Evolutionary conservation across 2,113 vertebrate genomes (phyloP).

Genomic region (Rhabdomys dilectus): DNA sequence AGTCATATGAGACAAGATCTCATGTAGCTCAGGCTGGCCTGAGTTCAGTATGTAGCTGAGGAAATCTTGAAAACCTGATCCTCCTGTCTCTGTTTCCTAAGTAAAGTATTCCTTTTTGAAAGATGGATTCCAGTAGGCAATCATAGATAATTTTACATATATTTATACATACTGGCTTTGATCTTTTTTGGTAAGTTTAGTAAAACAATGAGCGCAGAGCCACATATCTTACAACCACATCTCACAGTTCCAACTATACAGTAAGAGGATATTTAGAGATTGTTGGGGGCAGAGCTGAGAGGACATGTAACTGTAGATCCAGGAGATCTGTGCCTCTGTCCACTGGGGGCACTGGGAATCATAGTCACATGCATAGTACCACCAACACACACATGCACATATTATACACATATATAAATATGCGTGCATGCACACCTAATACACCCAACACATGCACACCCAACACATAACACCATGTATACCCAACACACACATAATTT

Average conservation of each 20-base stretch:
- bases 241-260: slow-evolving; percentile 41
- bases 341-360: not conserved
- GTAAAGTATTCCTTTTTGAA: slow-evolving; percentile 23
- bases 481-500: not conserved
- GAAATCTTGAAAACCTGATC: not conserved
- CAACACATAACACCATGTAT: too few species aligned
- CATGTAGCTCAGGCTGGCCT: not conserved
- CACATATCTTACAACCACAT: slow-evolving; percentile 30
- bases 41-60: not conserved
- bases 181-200: slow-evolving; percentile 36
- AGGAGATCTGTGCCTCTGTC: not conserved
- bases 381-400: not conserved
- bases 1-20: not conserved
- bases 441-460: too few species aligned
- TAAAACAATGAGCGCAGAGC: not conserved
- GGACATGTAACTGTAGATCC: not conserved
- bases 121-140: not conserved
- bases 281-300: not conserved
- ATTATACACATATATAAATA: not conserved
- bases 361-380: not conserved
- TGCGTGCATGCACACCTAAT: too few species aligned
- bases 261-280: not conserved
- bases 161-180: not conserved
- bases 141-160: not conserved
- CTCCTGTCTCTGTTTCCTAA: not conserved